Evolutionary conservation across 1,140 invertebrate species (phyloP), one percentile per base, ranked within the genome.

Genomic region (Marisa cornuarietis): DNA sequence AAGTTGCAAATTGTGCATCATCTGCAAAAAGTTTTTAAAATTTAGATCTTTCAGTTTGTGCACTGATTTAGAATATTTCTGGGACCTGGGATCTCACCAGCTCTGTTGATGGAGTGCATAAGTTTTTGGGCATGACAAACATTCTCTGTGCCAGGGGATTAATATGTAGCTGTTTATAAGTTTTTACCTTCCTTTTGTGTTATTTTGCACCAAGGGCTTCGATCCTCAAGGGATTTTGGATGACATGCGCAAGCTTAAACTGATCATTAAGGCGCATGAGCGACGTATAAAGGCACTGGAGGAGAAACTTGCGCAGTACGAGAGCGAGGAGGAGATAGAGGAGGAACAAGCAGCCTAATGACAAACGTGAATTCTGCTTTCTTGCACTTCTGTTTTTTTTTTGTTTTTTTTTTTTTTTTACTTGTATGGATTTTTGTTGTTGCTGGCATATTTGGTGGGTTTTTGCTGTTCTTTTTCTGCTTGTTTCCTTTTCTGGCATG

Each of bases 251-350:
- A 91, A 91, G 86, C 83, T 92, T 83, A 91, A 91, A 87, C 90
- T 91, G 77, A 91, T 91, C 79, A 88, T 91, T 22, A 91, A 91
- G 85, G 91, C 90, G 65, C 91, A 91, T 82, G 91, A 92, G 81
- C 85, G 89, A 72, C 83, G 91, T 76, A 92, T 92, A 81, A 91
- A 91, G 87, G 85, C 86, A 14, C 83, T 91, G 79, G 91, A 91
- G 82, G 90, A 90, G 72, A 88, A 85, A 82, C 80, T 90, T 78
- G 74, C 85, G 49, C 85, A 88, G 76, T 90, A 89, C 84, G 90
- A 90, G 54, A 87, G 87, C 20, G 88, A 89, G 66, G 87, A 88
- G 73, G 87, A 84, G 63, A 77, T 77, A 31, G 76, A 77, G 51
- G 42, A 77, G 76, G 76, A 77, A 26, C 4, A 58, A 9, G 61